Base-by-base conservation (phyloP, 2,113 vertebrate genomes). In the Excalfactoria chinensis region DNA sequence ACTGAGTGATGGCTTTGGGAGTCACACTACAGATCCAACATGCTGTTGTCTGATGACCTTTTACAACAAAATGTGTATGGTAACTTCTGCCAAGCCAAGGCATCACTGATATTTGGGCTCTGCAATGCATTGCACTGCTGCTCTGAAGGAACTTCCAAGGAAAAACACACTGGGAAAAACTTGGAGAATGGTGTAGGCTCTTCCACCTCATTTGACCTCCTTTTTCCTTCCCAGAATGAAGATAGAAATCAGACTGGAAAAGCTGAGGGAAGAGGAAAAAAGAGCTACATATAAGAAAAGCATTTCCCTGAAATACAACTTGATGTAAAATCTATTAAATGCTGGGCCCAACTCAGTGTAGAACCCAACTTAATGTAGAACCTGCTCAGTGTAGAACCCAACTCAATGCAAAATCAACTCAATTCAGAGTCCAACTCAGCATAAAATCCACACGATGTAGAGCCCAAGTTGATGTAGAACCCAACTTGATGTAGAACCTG, bases 221-320 rank as follows among this genome's bases (percentile, higher is more conserved):
- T 55, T 66, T 9, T 53, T 77, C 55, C 22, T 73, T 51, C 48
- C 41, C 67, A 21, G 34, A 28, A 67, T 41, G 58, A 56, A 46
- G 30, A 9, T 18, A 34, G 60, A 78, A 84, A 68, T 34, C 46
- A 67, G 78, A 41, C 22, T 35, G 72, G 46, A 34, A 53, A 77
- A 67, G 40, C 13, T 1, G 8, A 60, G 17, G 44, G 40, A 53
- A 59, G 25, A n/a, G 59, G 13, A 34, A n/a, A 37, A 82, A 40
- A 2, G 0, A 2, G 0, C 0, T 40, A 62, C 26, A 26, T 18
- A 12, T 25, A 60, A 60, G 0, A 16, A 41, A 40, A 37, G 28
- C 6, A 32, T 73, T 62, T 23, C 60, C 67, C 22, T 17, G 46
- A 28, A 56, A 25, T 49, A 12, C 48, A 49, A 8, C 23, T 49